A percentile compares a stretch with the other conserved stretches of the same genome.
phyloP scores from a whole-genome alignment of 2,797 vertebrate species.

The Gymnodraco acuticeps region DNA sequence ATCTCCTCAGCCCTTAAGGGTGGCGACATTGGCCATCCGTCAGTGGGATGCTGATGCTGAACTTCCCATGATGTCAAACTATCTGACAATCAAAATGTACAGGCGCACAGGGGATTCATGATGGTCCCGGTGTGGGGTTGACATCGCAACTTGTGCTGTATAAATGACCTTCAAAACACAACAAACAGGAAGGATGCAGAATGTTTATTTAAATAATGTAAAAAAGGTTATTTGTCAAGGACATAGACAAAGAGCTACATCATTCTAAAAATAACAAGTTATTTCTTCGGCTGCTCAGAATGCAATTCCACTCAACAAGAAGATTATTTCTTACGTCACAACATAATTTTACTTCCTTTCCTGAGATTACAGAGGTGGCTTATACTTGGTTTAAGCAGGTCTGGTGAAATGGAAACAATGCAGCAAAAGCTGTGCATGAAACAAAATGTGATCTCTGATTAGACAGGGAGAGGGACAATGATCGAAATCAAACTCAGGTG shows the following conservation, averaged over 20 bases:
- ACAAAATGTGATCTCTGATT: conserved; percentile 50
- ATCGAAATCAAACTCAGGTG: conserved; percentile 17
- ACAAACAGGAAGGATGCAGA: neutral
- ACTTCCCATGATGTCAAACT: conserved; percentile 28
- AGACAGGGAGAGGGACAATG: conserved; percentile 15
- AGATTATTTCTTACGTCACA: conserved; percentile 79
- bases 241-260: conserved; percentile 9
- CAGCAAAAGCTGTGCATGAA: conserved; percentile 30
- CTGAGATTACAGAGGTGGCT: conserved; percentile 78
- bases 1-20: conserved; percentile 44
- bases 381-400: conserved; percentile 71
- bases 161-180: neutral
- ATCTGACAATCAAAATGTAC: conserved; percentile 15
- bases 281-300: conserved; percentile 45
- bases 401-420: conserved; percentile 54
- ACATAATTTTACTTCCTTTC: conserved; percentile 72
- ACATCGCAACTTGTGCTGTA: neutral
- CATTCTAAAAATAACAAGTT: conserved; percentile 36
- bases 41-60: conserved; percentile 37
- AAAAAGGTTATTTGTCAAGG: neutral
- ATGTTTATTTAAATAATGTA: neutral
- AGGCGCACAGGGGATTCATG: neutral
- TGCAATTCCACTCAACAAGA: conserved; percentile 60
- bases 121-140: neutral
- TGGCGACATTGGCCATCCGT: conserved; percentile 23